Conservation (phyloP, 2,113 vertebrate genomes). For the Pipra filicauda region DNA sequence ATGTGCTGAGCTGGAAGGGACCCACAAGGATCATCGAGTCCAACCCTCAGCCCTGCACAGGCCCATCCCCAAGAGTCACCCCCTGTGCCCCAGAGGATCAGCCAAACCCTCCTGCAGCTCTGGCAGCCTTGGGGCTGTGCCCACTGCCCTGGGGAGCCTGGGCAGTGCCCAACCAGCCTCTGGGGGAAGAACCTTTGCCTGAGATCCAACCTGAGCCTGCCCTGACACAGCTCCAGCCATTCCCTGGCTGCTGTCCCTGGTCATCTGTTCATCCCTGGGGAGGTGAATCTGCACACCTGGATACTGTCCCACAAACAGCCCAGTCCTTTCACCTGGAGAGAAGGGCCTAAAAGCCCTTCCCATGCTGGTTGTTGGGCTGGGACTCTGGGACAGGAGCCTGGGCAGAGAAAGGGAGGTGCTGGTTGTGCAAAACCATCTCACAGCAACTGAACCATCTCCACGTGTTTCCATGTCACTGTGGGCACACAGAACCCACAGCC, state of each 20-base stretch:
- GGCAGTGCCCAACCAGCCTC: neutral
- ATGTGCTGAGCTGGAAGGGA: neutral
- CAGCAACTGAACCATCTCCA: neutral
- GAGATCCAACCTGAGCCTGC: neutral
- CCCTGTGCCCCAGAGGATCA: neutral
- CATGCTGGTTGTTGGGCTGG: neutral
- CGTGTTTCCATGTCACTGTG: fast-evolving
- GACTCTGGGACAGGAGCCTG: neutral
- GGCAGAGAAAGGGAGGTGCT: neutral
- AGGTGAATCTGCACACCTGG: neutral
- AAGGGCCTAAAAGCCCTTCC: neutral
- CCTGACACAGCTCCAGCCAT: neutral
- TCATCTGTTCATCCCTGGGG: neutral
- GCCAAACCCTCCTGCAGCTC: neutral
- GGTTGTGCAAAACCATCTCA: neutral
- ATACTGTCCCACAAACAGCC: neutral
- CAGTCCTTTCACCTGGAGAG: neutral
- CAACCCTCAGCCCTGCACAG: neutral
- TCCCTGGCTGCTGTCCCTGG: neutral
- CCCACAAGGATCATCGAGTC: neutral
- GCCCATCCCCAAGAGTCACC: neutral
- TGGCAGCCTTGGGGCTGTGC: neutral
- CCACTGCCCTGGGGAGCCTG: neutral
- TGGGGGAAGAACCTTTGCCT: neutral
- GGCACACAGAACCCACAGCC: neutral